Percentiles rank a stretch among this genome's conserved stretches.
Evolutionary conservation across 2,113 vertebrate species (phyloP).

Genomic region (Dissostichus mawsoni): DNA sequence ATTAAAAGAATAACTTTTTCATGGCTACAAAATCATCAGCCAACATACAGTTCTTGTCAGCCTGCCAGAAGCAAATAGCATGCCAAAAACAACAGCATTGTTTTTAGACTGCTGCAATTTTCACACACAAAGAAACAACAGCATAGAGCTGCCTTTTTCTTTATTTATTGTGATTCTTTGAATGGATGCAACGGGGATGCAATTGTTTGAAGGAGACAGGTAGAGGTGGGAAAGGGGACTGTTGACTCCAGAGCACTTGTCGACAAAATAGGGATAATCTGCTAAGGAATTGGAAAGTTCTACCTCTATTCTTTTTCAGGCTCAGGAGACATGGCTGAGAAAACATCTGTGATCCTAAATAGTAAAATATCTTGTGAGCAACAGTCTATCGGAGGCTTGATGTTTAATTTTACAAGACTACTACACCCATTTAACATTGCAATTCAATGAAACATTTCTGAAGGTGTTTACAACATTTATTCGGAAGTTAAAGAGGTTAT

Average conservation of each 20-base stretch:
- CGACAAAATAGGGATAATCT: not conserved
- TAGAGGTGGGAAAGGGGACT: not conserved
- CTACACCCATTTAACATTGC: not conserved
- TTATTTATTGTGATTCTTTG: not conserved
- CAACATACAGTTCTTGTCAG: constrained; percentile 6
- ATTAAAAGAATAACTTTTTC: not conserved
- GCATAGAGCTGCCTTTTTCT: not conserved
- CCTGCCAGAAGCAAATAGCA: too few species aligned
- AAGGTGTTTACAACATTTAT: not conserved
- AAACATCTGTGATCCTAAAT: not conserved
- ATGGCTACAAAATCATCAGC: not conserved
- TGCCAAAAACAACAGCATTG: not conserved
- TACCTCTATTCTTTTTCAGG: not conserved
- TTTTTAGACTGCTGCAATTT: too few species aligned
- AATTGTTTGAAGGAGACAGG: not conserved
- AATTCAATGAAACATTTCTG: not conserved
- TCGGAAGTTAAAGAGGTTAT: not conserved
- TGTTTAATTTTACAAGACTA: not conserved
- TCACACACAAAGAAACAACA: not conserved
- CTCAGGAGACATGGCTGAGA: not conserved
- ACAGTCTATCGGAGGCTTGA: not conserved
- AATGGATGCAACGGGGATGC: not conserved
- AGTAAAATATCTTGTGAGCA: not conserved
- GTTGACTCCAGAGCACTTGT: not conserved
- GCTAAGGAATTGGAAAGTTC: not conserved